Percentiles rank a stretch among this genome's conserved stretches.
These are phyloP conservation scores for Austrofundulus limnaeus DNA, from an alignment of 2,113 vertebrate genomes.

Conservation along the genomic window DNA sequence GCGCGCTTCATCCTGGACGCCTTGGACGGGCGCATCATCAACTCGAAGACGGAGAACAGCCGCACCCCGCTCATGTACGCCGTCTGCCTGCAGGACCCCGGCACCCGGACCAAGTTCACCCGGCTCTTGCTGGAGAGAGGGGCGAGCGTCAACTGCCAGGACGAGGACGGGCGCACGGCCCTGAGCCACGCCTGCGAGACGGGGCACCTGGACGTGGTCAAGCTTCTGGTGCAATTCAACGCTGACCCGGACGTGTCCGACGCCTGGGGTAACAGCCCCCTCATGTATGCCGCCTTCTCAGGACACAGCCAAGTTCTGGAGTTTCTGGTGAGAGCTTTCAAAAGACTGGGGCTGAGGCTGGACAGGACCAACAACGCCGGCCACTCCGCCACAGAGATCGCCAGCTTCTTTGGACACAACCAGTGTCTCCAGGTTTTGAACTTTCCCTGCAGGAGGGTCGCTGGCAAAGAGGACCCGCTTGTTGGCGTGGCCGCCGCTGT, in stretches of 20 bases:
- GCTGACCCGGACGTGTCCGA: constrained; percentile 87
- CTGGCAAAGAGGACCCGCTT: constrained; percentile 38
- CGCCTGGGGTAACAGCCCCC: constrained; percentile 84
- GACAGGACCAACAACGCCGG: constrained; percentile 84
- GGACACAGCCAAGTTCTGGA: constrained; percentile 86
- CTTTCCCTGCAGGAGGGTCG: constrained; percentile 57
- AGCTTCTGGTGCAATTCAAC: constrained; percentile 88
- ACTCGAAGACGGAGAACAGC: constrained; percentile 85
- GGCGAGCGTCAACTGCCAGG: constrained; percentile 85
- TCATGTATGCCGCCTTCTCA: constrained; percentile 87
- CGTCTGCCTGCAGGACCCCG: constrained; percentile 81
- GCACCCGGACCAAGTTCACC: constrained; percentile 82
- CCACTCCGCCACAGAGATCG: constrained; percentile 84
- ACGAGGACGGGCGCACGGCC: constrained; percentile 85
- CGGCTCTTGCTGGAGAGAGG: constrained; percentile 86
- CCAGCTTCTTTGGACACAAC: constrained; percentile 82
- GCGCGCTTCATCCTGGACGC: constrained; percentile 91
- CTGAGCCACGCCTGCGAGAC: constrained; percentile 87
- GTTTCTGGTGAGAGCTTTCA: constrained; percentile 89
- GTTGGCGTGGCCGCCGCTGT: constrained; percentile 33
- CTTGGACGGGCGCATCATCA: constrained; percentile 87
- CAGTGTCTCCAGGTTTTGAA: constrained; percentile 83
- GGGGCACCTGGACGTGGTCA: constrained; percentile 85
- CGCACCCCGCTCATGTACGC: constrained; percentile 89
- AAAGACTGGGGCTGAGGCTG: constrained; percentile 84